Base-by-base conservation (phyloP, 2,888 invertebrate species). In the Platycheirus rosarum region DNA sequence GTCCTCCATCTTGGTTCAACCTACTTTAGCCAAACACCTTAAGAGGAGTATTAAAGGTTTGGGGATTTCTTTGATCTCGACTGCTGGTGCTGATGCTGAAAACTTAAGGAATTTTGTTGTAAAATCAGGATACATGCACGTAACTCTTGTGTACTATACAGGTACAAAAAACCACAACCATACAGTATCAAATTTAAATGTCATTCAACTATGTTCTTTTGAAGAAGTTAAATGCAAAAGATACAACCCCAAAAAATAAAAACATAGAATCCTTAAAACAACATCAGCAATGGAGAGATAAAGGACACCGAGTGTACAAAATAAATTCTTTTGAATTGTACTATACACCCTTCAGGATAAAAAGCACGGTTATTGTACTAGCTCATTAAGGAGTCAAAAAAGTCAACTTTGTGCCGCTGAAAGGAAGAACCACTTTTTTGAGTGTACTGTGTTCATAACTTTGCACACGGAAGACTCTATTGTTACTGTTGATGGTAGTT, bases 321-420 rank as follows among this genome's bases (percentile, higher is more conserved):
- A 57, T 40, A 51, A 65, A 37, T 32, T 14, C 29, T 40, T 46
- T 35, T 35, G 51, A 53, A 44, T 13, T 51, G n/a, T 23, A 6
- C n/a, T 23, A 23, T 6, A 4, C 49, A 37, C 57, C 35, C n/a
- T n/a, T n/a, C n/a, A 35, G 9, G 9, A 35, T 3, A 35, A 35
- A 35, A 11, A 23, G n/a, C 29, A 32, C 5, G 8, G 29, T 20
- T 18, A 32, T 32, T 2, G 6, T 23, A 11, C 44, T 35, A 13
- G 14, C 42, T 65, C 73, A 76, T 68, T 69, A 60, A 26, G 44
- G 16, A 44, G 37, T 40, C 32, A 32, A 51, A 35, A 49, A 23
- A 37, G 16, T 48, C 16, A 51, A 26, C 44, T 35, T 62, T 46
- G n/a, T n/a, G 35, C 14, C 18, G 13, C 26, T 37, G 9, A 23